Evolutionary conservation across 2,888 invertebrate species (phyloP).

Genomic region (Drosophila neonasuta): DNA sequence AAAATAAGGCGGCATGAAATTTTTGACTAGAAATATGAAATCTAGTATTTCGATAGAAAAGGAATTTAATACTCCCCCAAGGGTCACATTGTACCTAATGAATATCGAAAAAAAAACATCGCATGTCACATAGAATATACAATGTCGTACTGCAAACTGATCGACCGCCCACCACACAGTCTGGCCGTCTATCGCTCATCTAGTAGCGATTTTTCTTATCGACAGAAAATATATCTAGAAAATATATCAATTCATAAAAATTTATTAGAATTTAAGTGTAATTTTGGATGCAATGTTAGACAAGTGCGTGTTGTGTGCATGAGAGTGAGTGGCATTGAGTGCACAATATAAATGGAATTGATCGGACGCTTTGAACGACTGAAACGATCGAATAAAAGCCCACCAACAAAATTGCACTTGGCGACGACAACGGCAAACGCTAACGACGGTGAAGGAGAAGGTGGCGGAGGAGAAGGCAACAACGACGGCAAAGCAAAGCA

Average conservation of each 20-base stretch:
- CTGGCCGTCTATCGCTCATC: slow-evolving; percentile 41
- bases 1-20: too few species aligned
- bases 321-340: slow-evolving; percentile 48
- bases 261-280: slow-evolving; percentile 61
- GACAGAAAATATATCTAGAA: slow-evolving; percentile 64
- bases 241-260: slow-evolving; percentile 63
- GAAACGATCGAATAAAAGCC: slow-evolving; percentile 59
- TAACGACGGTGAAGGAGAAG: slow-evolving; percentile 33
- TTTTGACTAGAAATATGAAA: not conserved
- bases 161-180: slow-evolving; percentile 36
- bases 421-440: slow-evolving; percentile 48
- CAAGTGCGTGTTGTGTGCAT: slow-evolving; percentile 59
- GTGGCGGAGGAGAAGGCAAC: slow-evolving; percentile 46
- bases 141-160: slow-evolving; percentile 26
- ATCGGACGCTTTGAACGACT: slow-evolving; percentile 49
- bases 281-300: slow-evolving; percentile 63
- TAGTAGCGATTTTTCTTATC: slow-evolving; percentile 63
- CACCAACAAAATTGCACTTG: slow-evolving; percentile 61
- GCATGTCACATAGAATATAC: slow-evolving; percentile 4
- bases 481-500: slow-evolving; percentile 48
- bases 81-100: not conserved
- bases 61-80: not conserved
- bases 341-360: slow-evolving; percentile 74
- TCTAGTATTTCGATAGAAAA: not conserved
- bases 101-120: slow-evolving; percentile 24